Evolutionary conservation across 2,797 vertebrate species (phyloP).

Genomic region (Myoxocephalus aenaeus): DNA sequence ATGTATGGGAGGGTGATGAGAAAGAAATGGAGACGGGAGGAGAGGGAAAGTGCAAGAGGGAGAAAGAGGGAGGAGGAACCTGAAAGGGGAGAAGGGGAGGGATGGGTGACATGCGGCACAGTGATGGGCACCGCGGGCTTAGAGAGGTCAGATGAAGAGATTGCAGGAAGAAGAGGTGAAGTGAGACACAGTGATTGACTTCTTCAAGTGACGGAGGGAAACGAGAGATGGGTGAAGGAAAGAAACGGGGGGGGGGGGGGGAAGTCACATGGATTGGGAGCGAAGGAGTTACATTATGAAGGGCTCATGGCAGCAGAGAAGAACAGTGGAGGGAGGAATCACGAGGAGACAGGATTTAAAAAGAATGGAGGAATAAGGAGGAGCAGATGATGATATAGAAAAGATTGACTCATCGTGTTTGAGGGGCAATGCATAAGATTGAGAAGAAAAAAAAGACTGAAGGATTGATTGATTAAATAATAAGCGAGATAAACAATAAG

Average conservation of each 20-base stretch:
- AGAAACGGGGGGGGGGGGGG: not conserved
- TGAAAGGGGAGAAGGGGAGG: conserved; percentile 1
- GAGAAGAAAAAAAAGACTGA: conserved; percentile 14
- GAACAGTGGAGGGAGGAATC: not conserved
- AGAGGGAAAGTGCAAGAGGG: conserved; percentile 7
- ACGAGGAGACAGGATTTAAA: not conserved
- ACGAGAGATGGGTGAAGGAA: conserved; percentile 10
- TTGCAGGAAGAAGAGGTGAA: conserved; percentile 25
- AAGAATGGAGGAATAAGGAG: conserved; percentile 14
- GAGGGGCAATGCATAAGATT: conserved; percentile 3
- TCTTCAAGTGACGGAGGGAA: conserved; percentile 5
- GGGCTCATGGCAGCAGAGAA: not conserved
- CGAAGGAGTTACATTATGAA: conserved; percentile 8
- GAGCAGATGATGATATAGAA: conserved; percentile 14
- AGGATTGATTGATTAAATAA: conserved; percentile 18
- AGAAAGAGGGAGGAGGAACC: not conserved
- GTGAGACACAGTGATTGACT: conserved; percentile 41
- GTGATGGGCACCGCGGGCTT: conserved; percentile 32
- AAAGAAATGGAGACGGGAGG: conserved; percentile 54
- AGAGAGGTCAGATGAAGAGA: conserved; percentile 54
- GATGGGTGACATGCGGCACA: conserved; percentile 19
- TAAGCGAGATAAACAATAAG: conserved; percentile 12
- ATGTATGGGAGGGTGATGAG: conserved; percentile 62
- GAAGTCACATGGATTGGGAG: conserved; percentile 14
- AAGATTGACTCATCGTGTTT: conserved; percentile 7